Evolutionary conservation across 2,888 invertebrate species (phyloP), one percentile per base, ranked within the genome.

Genomic region (Pherbina coryleti): DNA sequence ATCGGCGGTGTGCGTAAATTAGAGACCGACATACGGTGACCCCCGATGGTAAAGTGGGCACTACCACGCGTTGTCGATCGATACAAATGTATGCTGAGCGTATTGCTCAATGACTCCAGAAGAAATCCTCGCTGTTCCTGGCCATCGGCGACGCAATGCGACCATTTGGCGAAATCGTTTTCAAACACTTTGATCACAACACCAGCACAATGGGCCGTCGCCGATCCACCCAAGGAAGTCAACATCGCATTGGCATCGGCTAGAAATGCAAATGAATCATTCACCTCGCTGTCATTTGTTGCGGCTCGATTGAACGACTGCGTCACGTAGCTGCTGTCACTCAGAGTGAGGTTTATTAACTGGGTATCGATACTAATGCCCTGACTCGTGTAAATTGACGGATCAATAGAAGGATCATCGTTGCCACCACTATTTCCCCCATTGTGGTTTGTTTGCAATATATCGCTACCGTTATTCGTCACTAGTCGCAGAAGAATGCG

Each of bases 401-500:
- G 77, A 66, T 73, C 81, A 14, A 71, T 53, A 19, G 31, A 60
- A 66, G 78, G 80, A n/a, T 49, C 74, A 3, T 67, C 71, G 8
- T 62, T 72, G 22, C 53, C 17, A 34, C 62, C 69, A 55, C 64
- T 49, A 17, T 51, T 44, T 7, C 78, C 76, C 72, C 25, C 19
- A 31, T 9, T 28, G 9, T 25, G 25, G 53, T 37, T 76, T 9
- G 80, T 80, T 34, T 80, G 81, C 25, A 85, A 67, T 28, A 85
- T 82, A 64, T 82, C 82, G 66, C 83, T 84, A 66, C 82, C 84
- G 76, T 84, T 83, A 83, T 86, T 86, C 79, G 83, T 85, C 78
- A 78, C 92, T 92, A 91, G 92, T 91, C 87, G 92, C 79, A 86
- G 76, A 69, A 93, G 92, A 11, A 94, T 92, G 79, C 92, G 90